These are phyloP conservation scores for Notodonta dromedarius DNA, from an alignment of 2,888 invertebrate species.

Conservation along the genomic window DNA sequence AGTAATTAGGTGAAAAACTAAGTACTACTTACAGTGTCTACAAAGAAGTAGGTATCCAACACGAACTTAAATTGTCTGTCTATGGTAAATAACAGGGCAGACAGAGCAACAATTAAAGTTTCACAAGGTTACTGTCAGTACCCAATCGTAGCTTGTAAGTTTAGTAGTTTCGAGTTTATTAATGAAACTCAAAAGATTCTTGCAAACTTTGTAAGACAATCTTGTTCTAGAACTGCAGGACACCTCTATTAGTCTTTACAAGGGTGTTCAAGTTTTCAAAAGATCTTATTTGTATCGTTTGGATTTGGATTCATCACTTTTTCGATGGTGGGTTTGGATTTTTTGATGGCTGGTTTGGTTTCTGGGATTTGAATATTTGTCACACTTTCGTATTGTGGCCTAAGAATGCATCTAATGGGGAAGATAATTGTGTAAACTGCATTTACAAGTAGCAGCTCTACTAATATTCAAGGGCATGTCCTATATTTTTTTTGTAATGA, in stretches of 20 bases:
- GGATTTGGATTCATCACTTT: too few species aligned
- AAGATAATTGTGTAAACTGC: too few species aligned
- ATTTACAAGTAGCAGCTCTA: too few species aligned
- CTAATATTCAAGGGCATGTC: too few species aligned
- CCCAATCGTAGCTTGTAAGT: constrained; percentile 12
- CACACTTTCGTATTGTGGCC: too few species aligned
- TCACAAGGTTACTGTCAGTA: constrained; percentile 7
- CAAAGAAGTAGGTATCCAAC: neutral
- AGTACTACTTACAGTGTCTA: too few species aligned
- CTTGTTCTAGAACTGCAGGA: neutral
- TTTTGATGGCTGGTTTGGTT: too few species aligned
- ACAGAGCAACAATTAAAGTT: constrained; percentile 10
- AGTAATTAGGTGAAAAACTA: too few species aligned
- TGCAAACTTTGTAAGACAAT: constrained; percentile 11
- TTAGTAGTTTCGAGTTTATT: constrained; percentile 16
- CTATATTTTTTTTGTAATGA: too few species aligned
- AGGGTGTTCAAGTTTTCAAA: neutral
- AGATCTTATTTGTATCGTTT: neutral
- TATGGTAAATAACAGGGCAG: neutral
- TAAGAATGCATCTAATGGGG: too few species aligned
- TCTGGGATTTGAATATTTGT: too few species aligned
- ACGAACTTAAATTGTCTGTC: neutral
- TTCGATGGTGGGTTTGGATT: too few species aligned
- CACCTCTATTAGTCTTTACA: neutral
- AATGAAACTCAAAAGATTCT: constrained; percentile 4